phyloP scores from a whole-genome alignment of 2,888 invertebrate species.

The Junonia oenone region DNA sequence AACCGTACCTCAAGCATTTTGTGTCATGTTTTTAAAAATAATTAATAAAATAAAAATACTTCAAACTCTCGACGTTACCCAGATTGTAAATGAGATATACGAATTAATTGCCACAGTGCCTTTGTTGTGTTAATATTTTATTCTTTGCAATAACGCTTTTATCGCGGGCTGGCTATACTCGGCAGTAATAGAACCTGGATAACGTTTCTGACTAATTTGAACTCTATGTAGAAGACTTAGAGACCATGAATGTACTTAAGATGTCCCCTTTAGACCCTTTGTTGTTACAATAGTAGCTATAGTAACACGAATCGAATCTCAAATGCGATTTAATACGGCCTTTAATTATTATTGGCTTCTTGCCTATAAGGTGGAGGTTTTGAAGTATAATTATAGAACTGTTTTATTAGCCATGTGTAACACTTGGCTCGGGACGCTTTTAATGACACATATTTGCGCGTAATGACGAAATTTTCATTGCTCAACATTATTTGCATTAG shows the following conservation, averaged over 20 bases:
- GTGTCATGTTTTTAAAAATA: neutral
- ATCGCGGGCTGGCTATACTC: neutral
- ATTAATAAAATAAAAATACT: neutral
- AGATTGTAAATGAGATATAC: constrained; percentile 3
- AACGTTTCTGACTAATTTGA: neutral
- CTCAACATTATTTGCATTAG: too few species aligned
- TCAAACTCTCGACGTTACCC: neutral
- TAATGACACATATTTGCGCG: constrained; percentile 1
- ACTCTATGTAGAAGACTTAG: neutral
- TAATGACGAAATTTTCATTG: constrained; percentile 3
- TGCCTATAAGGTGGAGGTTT: constrained; percentile 11
- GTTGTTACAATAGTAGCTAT: constrained; percentile 33
- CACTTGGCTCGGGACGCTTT: neutral
- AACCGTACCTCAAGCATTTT: neutral
- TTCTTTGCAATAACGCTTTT: constrained; percentile 11
- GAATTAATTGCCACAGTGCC: constrained; percentile 8
- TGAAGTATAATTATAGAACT: constrained; percentile 11
- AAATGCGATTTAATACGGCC: constrained; percentile 13
- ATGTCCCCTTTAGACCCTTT: constrained; percentile 39
- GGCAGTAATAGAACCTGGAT: neutral
- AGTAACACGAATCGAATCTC: constrained; percentile 24
- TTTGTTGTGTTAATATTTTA: constrained; percentile 13
- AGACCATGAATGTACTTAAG: neutral
- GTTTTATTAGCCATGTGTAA: constrained; percentile 6
- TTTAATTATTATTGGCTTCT: constrained; percentile 14